Conservation (phyloP, 1,140 invertebrate genomes). For the Colletes gigas region DNA sequence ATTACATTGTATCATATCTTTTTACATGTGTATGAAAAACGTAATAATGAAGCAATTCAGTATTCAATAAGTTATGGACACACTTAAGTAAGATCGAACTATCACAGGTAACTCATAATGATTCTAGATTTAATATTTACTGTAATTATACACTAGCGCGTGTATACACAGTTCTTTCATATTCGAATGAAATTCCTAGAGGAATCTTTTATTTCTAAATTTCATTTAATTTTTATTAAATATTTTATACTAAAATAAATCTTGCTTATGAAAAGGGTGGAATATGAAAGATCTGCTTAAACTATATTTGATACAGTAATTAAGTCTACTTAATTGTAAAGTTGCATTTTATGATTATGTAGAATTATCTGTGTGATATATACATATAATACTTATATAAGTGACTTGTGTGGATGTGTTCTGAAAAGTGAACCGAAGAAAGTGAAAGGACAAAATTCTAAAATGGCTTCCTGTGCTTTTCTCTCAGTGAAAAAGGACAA, state of each 20-base stretch:
- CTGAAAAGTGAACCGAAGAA: conserved; percentile 59
- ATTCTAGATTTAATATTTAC: conserved; percentile 57
- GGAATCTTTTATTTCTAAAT: conserved; percentile 29
- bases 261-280: conserved; percentile 2
- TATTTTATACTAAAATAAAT: conserved; percentile 19
- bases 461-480: conserved; percentile 38
- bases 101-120: conserved; percentile 46
- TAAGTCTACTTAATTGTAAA: conserved; percentile 54
- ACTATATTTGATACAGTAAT: conserved; percentile 54
- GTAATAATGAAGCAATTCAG: conserved; percentile 25
- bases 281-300: conserved; percentile 73
- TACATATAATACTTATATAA: conserved; percentile 70
- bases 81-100: conserved; percentile 37
- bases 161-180: conserved; percentile 75
- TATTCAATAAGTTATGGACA: conserved; percentile 12
- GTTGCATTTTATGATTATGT: conserved; percentile 54
- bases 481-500: conserved; percentile 46
- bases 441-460: conserved; percentile 48
- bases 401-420: conserved; percentile 63
- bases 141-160: conserved; percentile 40
- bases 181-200: conserved; percentile 59
- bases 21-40: neutral
- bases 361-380: conserved; percentile 67
- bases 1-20: conserved; percentile 9
- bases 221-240: neutral